phyloP scores from a whole-genome alignment of 2,113 vertebrate genomes.

The Pholis gunnellus region DNA sequence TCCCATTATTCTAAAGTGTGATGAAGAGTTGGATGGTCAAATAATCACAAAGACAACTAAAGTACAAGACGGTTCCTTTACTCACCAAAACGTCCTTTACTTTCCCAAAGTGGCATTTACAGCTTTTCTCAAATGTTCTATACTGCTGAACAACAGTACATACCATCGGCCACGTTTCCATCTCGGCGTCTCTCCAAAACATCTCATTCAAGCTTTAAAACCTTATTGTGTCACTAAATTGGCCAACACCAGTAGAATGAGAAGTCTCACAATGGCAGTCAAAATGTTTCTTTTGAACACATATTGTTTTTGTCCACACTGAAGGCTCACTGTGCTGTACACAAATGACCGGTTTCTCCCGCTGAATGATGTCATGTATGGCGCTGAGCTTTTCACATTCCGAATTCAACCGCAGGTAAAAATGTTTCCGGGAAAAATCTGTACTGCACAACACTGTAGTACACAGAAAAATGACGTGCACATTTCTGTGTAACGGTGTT shows the following conservation, averaged over 20 bases:
- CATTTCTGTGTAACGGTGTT: neutral
- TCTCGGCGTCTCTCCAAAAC: no score
- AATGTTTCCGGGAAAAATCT: neutral
- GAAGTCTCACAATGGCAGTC: neutral
- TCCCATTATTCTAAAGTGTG: neutral
- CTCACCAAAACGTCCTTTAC: no score
- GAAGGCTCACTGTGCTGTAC: neutral
- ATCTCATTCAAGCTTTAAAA: neutral
- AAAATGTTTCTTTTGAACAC: neutral
- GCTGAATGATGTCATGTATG: neutral
- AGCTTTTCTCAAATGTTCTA: neutral
- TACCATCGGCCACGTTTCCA: no score
- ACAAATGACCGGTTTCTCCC: neutral
- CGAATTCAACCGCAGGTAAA: neutral
- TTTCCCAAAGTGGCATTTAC: neutral
- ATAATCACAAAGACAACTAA: neutral
- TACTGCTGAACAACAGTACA: no score
- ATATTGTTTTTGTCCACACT: neutral
- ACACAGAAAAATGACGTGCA: neutral
- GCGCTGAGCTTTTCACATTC: neutral
- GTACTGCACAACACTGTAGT: neutral
- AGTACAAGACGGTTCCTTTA: neutral
- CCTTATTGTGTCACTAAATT: neutral
- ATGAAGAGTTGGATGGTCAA: neutral
- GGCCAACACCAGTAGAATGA: no score